Conservation (phyloP, 1,140 invertebrate genomes). For the Drosophila navojoa region DNA sequence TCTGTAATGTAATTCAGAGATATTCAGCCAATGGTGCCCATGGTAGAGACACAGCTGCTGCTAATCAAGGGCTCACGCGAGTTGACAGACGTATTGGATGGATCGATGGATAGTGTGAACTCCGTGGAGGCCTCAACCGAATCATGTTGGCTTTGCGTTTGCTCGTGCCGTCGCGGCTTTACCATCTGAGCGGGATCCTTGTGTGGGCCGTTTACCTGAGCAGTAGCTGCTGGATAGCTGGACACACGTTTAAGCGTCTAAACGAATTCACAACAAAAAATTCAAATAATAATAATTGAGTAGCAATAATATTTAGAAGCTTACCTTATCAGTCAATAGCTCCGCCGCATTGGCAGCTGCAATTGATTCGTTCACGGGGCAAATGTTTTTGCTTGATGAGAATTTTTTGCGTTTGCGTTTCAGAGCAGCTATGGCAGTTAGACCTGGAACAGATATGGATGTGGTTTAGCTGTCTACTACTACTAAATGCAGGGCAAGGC, state of each 20-base stretch:
- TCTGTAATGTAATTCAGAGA: not conserved
- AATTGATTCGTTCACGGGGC: slow-evolving; percentile 84
- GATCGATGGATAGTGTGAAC: slow-evolving; percentile 80
- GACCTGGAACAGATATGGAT: slow-evolving; percentile 56
- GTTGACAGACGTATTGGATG: slow-evolving; percentile 82
- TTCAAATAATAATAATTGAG: not conserved
- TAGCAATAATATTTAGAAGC: no score
- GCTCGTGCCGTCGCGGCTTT: slow-evolving; percentile 84
- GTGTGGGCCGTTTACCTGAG: slow-evolving; percentile 61
- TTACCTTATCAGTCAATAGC: slow-evolving; percentile 62
- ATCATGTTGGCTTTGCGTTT: slow-evolving; percentile 85
- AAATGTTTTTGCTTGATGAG: slow-evolving; percentile 89
- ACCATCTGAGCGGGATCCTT: slow-evolving; percentile 73
- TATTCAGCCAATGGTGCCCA: slow-evolving; percentile 62
- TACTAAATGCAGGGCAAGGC: not conserved
- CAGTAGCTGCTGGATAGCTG: slow-evolving; percentile 77
- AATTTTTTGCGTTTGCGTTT: slow-evolving; percentile 92
- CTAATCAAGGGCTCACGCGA: slow-evolving; percentile 80
- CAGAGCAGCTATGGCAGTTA: slow-evolving; percentile 88
- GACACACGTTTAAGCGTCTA: slow-evolving; percentile 80
- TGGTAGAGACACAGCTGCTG: slow-evolving; percentile 69
- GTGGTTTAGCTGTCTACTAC: not conserved
- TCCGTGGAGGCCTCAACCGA: slow-evolving; percentile 79
- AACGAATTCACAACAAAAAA: not conserved
- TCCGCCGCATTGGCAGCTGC: slow-evolving; percentile 67